A percentile compares a stretch with the other conserved stretches of the same genome.
phyloP scores from a whole-genome alignment of 37 sponge, comb jelly and placozoan genomes.

The Eunapius fragilis region DNA sequence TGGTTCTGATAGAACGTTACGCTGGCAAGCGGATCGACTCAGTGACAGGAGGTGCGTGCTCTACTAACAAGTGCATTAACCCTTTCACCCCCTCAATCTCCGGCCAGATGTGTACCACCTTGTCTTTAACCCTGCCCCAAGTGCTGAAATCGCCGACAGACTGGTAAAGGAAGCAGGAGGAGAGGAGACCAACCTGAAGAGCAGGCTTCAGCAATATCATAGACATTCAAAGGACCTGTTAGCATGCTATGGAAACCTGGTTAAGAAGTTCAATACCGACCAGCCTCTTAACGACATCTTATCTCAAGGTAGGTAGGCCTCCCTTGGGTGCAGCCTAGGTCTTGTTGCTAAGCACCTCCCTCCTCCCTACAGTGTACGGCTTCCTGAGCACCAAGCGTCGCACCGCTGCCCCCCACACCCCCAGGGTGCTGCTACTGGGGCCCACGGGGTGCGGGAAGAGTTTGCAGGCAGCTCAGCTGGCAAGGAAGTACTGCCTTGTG shows the following conservation, averaged over 20 bases:
- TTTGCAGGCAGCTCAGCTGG: slow-evolving; percentile 75
- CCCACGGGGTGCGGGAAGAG: slow-evolving; percentile 93
- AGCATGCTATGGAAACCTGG: slow-evolving; percentile 44
- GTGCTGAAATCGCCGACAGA: slow-evolving; percentile 57
- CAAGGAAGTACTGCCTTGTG: slow-evolving; percentile 81
- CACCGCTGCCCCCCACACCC: slow-evolving; percentile 77
- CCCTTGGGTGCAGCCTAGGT: background rate
- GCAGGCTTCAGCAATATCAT: slow-evolving; percentile 39
- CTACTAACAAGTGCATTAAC: background rate
- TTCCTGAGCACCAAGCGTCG: slow-evolving; percentile 64
- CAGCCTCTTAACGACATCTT: slow-evolving; percentile 86
- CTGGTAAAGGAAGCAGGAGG: slow-evolving; percentile 69
- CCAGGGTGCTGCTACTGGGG: slow-evolving; percentile 87
- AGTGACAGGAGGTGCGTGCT: slow-evolving; percentile 84
- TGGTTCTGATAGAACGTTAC: slow-evolving; percentile 81
- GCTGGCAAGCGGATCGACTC: slow-evolving; percentile 92
- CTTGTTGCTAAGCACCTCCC: background rate
- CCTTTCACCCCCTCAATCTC: background rate
- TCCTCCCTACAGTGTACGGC: slow-evolving; percentile 14
- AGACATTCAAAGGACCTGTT: slow-evolving; percentile 62
- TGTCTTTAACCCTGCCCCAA: slow-evolving; percentile 71
- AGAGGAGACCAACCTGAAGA: slow-evolving; percentile 28
- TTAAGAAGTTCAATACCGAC: slow-evolving; percentile 78
- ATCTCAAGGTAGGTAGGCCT: slow-evolving; percentile 72
- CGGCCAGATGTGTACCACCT: slow-evolving; percentile 90